Evolutionary conservation across 23 tunicate genomes (phyloP).

Genomic region (Oikopleura vanhoeffeni): DNA sequence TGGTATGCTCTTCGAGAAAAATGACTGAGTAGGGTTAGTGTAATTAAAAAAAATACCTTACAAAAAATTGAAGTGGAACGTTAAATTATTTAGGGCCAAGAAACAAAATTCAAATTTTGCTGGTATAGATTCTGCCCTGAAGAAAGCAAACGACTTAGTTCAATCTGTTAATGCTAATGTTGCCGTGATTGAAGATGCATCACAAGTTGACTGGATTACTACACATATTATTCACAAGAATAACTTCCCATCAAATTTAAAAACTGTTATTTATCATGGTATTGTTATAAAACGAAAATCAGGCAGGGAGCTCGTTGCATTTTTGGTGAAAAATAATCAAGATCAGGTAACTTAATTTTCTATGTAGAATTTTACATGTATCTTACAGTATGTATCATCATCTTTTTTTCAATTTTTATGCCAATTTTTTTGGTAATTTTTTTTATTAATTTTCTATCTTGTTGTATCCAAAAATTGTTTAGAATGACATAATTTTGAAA

Average conservation of each 20-base stretch:
- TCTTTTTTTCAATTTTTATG: too few relatives aligned
- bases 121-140: background rate
- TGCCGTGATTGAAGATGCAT: slow-evolving; percentile 8
- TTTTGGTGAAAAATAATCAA: background rate
- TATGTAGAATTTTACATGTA: too few relatives aligned
- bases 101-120: background rate
- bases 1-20: too few relatives aligned
- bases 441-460: background rate
- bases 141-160: background rate
- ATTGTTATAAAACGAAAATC: background rate
- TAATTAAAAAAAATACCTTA: too few relatives aligned
- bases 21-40: too few relatives aligned
- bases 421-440: background rate
- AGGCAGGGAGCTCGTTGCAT: background rate
- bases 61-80: too few relatives aligned
- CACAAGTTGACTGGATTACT: background rate
- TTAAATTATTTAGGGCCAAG: slow-evolving; percentile 8
- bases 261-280: background rate
- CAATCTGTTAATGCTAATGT: background rate
- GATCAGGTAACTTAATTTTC: background rate
- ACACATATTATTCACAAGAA: background rate
- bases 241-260: background rate
- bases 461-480: too few relatives aligned
- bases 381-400: too few relatives aligned
- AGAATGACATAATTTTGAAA: too few relatives aligned